A percentile compares a stretch with the other conserved stretches of the same genome.
phyloP scores from a whole-genome alignment of 2,113 vertebrate genomes.

The Pleuronectes platessa region DNA sequence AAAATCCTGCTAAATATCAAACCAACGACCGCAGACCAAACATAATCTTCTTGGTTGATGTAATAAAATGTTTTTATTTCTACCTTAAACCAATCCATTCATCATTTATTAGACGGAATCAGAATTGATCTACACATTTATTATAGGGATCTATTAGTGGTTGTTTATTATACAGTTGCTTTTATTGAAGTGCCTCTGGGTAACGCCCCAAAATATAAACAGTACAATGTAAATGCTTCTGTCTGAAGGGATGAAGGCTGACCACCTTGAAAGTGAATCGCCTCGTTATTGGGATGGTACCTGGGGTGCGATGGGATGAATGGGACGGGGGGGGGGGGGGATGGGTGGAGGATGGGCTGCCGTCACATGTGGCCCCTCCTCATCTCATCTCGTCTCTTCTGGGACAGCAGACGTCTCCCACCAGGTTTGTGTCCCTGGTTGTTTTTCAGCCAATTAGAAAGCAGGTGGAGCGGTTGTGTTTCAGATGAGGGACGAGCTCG shows the following conservation, averaged over 20 bases:
- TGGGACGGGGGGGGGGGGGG: not conserved
- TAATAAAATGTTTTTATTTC: too few relatives aligned
- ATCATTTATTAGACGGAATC: not conserved
- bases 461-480: conserved; percentile 23
- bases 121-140: not conserved
- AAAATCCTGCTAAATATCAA: too few relatives aligned
- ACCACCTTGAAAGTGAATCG: not conserved
- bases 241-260: not conserved
- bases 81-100: not conserved
- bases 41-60: too few relatives aligned
- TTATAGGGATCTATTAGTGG: not conserved
- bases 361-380: conserved; percentile 44
- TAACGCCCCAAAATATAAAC: conserved; percentile 30
- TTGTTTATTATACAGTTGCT: conserved; percentile 11
- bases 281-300: conserved; percentile 44
- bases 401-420: conserved; percentile 35
- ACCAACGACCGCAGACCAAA: too few relatives aligned
- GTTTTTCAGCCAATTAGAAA: not conserved
- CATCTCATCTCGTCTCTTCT: conserved; percentile 57
- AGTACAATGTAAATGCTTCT: not conserved
- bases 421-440: conserved; percentile 7
- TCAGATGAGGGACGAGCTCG: not conserved
- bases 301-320: not conserved
- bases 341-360: too few relatives aligned
- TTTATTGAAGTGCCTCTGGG: conserved; percentile 10